These are phyloP conservation scores for Aegithalos caudatus DNA, from an alignment of 2,113 vertebrate species.

Conservation along the genomic window DNA sequence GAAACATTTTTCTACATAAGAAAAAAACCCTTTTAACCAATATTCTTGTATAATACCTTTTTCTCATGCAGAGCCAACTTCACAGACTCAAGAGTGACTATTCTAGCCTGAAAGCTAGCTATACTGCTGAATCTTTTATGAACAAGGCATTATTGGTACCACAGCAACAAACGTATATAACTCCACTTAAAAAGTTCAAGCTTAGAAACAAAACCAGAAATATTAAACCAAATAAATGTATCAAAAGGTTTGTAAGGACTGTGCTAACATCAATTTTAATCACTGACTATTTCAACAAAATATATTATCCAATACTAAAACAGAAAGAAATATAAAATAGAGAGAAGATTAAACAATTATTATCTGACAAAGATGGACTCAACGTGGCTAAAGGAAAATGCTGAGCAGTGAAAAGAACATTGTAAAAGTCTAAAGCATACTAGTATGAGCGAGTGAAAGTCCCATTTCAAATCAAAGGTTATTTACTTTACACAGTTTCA, in stretches of 20 bases:
- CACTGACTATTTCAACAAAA: neutral
- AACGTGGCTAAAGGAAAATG: neutral
- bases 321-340: neutral
- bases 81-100: neutral
- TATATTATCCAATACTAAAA: neutral
- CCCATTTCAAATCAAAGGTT: neutral
- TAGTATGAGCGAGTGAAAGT: neutral
- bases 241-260: neutral
- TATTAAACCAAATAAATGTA: neutral
- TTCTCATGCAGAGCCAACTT: neutral
- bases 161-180: neutral
- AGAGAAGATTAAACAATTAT: neutral
- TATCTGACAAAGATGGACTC: neutral
- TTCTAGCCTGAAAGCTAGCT: neutral
- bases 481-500: slow-evolving; percentile 12
- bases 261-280: neutral
- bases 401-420: neutral
- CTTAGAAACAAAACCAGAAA: neutral
- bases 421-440: neutral
- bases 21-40: neutral
- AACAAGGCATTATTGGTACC: neutral
- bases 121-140: neutral
- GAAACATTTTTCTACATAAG: neutral
- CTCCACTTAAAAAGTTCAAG: neutral
- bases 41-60: neutral